Percentiles rank a stretch among this genome's conserved stretches.
phyloP scores from a whole-genome alignment of 1,140 invertebrate genomes.

The Drosophila funebris region DNA sequence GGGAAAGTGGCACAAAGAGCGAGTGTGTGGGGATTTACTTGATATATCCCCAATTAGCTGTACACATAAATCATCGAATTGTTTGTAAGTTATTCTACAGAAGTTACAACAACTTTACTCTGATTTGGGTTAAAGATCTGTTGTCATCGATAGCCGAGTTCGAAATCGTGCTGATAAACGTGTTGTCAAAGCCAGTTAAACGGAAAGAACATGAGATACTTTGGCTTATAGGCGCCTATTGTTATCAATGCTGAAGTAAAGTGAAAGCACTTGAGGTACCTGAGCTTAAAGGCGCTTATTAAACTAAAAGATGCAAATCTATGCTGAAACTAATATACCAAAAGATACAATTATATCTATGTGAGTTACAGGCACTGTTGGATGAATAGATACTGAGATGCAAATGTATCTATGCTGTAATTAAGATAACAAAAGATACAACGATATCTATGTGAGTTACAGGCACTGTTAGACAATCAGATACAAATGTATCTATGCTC shows the following conservation, averaged over 20 bases:
- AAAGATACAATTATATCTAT: too few relatives aligned
- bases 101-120: slow-evolving; percentile 38
- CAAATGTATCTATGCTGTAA: background rate
- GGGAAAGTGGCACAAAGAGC: slow-evolving; percentile 60
- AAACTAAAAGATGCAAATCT: too few relatives aligned
- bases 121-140: slow-evolving; percentile 68
- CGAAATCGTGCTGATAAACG: slow-evolving; percentile 17
- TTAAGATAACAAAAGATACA: background rate
- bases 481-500: background rate
- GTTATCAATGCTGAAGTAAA: too few relatives aligned
- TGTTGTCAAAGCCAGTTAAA: background rate
- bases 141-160: slow-evolving; percentile 45
- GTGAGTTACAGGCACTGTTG: too few relatives aligned
- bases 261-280: too few relatives aligned
- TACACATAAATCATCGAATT: slow-evolving; percentile 54
- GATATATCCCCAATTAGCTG: slow-evolving; percentile 66
- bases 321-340: too few relatives aligned
- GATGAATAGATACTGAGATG: too few relatives aligned
- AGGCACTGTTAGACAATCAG: background rate
- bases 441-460: background rate
- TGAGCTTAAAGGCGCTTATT: too few relatives aligned
- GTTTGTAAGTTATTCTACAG: slow-evolving; percentile 16
- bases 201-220: slow-evolving; percentile 19
- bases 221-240: slow-evolving; percentile 12
- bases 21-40: slow-evolving; percentile 12